Conservation (phyloP, 2,113 vertebrate species). For the Cyprinus carpio region DNA sequence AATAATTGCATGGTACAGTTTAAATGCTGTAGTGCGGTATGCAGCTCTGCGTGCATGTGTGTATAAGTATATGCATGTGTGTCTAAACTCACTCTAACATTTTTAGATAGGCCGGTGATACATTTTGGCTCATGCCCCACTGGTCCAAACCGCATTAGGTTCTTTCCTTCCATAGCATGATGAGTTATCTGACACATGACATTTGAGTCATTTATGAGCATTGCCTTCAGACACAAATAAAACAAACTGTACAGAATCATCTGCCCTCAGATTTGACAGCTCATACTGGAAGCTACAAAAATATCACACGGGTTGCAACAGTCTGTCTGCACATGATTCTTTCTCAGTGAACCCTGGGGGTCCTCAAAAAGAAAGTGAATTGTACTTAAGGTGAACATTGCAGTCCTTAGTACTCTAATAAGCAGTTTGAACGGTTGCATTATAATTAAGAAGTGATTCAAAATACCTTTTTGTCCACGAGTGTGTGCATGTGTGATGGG, state of each 20-base stretch:
- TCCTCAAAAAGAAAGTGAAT: not conserved
- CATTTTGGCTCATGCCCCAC: not conserved
- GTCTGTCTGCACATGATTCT: constrained; percentile 4
- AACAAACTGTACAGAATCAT: not conserved
- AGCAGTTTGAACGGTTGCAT: not conserved
- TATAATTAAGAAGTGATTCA: constrained; percentile 21
- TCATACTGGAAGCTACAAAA: not conserved
- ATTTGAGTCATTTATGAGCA: not conserved
- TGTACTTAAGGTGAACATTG: not conserved
- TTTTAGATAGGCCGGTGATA: not conserved
- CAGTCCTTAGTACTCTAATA: not conserved
- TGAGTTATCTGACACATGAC: not conserved
- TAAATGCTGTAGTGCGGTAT: not conserved
- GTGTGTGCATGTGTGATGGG: not conserved
- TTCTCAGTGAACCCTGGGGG: not conserved
- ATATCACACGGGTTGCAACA: not conserved
- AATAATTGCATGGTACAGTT: constrained; percentile 9
- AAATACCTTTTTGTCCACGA: not conserved
- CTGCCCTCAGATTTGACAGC: not conserved
- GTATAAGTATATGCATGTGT: not conserved
- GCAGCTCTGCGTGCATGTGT: not conserved
- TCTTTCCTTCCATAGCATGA: not conserved
- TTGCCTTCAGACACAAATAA: not conserved
- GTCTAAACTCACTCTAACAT: constrained; percentile 8
- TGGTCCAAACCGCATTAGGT: not conserved